Base-by-base conservation (phyloP, 2,888 invertebrate species). In the Metalampra italica region DNA sequence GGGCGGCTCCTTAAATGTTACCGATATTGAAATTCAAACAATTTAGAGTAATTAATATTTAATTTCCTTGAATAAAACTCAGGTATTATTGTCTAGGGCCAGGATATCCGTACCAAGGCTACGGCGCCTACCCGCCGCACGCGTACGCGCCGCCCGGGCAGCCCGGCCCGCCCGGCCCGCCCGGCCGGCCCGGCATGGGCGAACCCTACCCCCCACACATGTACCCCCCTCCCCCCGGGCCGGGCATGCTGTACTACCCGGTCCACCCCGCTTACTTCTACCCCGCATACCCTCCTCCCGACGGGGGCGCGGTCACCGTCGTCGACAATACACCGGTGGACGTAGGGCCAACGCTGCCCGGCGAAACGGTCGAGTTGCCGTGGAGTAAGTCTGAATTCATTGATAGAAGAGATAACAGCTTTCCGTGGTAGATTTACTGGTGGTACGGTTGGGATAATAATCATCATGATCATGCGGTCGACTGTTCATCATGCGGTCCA, bases 351-450 rank as follows among this genome's bases (percentile, higher is more conserved):
- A 78, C 81, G 67, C 76, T 88, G 55, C 83, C 88, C 40, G 89
- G 89, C 52, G 89, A 89, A 62, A 84, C 81, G 41, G 89, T 89
- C 67, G 87, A 88, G 67, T 73, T 89, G 55, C 89, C 89, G 50
- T 89, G 84, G 82, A 85, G 89, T 89, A 85, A 89, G 89, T 88
- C 7, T 11, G 22, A 22, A 3, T 22, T 22, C 3, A 22, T 22
- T 22, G 22, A 22, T 2, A n/a, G 45, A 46, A 45, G 71, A 76
- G 75, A 75, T 80, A 73, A 66, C 78, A 76, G 76, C 79, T 77
- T 71, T 56, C 12, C 7, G 7, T 38, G 38, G 11, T 38, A 13
- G 32, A 2, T 8, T 4, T 32, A 32, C 22, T n/a, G n/a, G n/a
- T n/a, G n/a, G 3, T 34, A 11, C n/a, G 7, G 34, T 34, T 4